Evolutionary conservation across 1,140 invertebrate genomes (phyloP), one percentile per base, ranked within the genome.

Genomic region (Drosophila erecta): DNA sequence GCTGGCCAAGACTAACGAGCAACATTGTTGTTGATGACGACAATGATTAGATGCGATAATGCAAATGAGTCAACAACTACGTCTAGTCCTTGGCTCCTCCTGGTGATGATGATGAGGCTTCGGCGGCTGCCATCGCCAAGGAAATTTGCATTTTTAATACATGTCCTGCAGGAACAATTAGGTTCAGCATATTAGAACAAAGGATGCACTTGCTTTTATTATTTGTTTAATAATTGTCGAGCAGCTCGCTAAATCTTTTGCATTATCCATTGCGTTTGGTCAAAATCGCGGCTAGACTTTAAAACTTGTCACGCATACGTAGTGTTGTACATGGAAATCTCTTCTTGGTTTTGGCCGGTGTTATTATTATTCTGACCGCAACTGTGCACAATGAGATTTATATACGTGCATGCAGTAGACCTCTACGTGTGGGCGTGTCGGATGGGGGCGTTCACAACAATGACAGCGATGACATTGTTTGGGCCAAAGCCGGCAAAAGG

Each of bases 1-100:
- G n/a, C 15, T 53, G 59, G 58, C 46, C 72, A 51, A 72, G 87
- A 74, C 84, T 89, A 89, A 89, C 84, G 85, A 89, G 84, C 85
- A 71, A 64, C 80, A 89, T 85, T 89, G 84, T 89, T 89, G 70
- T 61, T 89, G 85, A 90, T 89, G 84, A 89, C 89, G 85, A 89
- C 85, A 89, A 84, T 90, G 87, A 86, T 90, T 90, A 83, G 81
- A 90, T 86, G 81, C 81, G 87, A 90, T 90, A 90, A 90, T 90
- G 81, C 87, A 90, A 90, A 90, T 86, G 81, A 90, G 84, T 83
- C 62, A 58, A 69, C 65, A 71, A 41, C 30, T 30, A 30, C 67
- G 24, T 24, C 12, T 35, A 43, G 65, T 75, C 56, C 59, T 54
- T 55, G 46, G 37, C 37, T 54, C 30, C 38, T 20, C 15, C 47